Evolutionary conservation across 2,113 vertebrate genomes (phyloP), one percentile per base, ranked within the genome.

Genomic region (Piliocolobus tephrosceles): DNA sequence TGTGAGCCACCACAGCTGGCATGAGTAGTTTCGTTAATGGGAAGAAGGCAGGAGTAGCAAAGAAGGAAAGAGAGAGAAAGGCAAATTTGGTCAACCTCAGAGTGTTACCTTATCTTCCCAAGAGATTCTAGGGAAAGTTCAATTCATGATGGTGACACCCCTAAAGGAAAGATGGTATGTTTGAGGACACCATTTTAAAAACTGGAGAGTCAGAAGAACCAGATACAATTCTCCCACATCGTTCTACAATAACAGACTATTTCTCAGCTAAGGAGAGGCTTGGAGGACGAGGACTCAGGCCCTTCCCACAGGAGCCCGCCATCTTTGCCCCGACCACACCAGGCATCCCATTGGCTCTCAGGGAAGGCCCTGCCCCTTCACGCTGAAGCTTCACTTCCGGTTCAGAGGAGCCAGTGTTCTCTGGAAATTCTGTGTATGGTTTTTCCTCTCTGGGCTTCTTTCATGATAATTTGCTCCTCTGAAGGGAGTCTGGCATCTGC

Each of bases 401-500:
- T 58, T 57, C 75, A 25, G 80, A 23, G 7, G 27, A n/a, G 3
- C 10, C 32, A 6, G 7, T 0, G 10, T 35, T 18, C 9, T 38
- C 30, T 5, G 68, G 89, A 64, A 9, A 10, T 32, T 57, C 6
- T 10, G 1, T 23, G 6, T 30, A 30, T 23, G 2, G 7, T 50
- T 30, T 95, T 68, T 88, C 8, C 7, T 81, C 35, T 66, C 79
- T 45, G 72, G 38, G 58, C 16, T 1, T 30, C 6, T 83, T 80
- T 72, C 38, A 0, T 35, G 83, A 18, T 50, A 4, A 11, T 64
- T 22, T 38, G 84, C 52, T n/a, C 20, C 18, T 85, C 61, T 16
- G 76, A 95, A 75, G 64, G 43, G 80, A 68, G 82, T 58, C 91
- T 84, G 81, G 80, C 95, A 73, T 97, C 97, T 98, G 94, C 96